Base-by-base conservation (phyloP, 2,888 invertebrate species). In the Temnothorax rugatulus region DNA sequence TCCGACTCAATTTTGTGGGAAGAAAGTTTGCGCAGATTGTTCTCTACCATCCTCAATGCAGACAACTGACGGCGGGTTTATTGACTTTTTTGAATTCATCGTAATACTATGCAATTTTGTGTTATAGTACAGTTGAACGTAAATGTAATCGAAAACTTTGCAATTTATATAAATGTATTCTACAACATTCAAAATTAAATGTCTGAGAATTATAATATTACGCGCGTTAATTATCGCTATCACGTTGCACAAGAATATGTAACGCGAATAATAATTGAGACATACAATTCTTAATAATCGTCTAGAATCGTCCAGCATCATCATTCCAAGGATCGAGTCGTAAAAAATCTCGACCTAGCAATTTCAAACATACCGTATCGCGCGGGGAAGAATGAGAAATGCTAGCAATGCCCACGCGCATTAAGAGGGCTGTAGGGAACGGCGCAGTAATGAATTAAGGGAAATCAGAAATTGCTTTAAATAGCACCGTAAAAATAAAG, bases 381-480 rank as follows among this genome's bases (percentile, higher is more conserved):
- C 68, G 77, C 50, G 61, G 61, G 25, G 75, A 41, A 41, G 88
- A 85, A 90, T 91, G 88, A 90, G 86, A 91, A 91, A 91, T 85
- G 88, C 83, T 82, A 71, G 91, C 91, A 81, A 89, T 89, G 87
- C 88, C 86, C 84, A 86, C 75, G 86, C 88, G 91, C 91, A 91
- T 93, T 93, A 92, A 92, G 93, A 92, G 93, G 91, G 93, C 93
- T 93, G 92, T 90, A 87, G 85, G 91, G 85, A 93, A 94, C 92
- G 92, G 90, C 92, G 90, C 88, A 91, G 93, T 93, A 93, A 94
- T 94, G 94, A 94, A 94, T 94, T 94, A 94, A 94, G 93, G 93
- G 92, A 92, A 94, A 94, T 94, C 93, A 94, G 94, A 94, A 94
- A 94, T 93, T 93, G 94, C 93, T 94, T 93, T 93, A 93, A 94